Evolutionary conservation across 2,113 vertebrate species (phyloP).

Genomic region (Baryphthengus martii): DNA sequence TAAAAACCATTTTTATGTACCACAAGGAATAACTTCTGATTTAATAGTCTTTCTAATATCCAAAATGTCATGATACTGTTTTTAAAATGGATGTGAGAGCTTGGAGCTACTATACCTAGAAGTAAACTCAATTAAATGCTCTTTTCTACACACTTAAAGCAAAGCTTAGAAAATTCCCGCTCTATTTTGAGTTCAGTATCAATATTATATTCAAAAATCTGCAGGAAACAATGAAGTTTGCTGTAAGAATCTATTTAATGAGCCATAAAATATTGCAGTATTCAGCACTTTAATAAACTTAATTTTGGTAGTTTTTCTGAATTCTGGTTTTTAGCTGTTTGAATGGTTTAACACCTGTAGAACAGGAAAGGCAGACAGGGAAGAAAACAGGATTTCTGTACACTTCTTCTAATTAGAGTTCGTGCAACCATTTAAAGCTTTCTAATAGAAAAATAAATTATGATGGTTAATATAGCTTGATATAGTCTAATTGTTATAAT

Average conservation of each 20-base stretch:
- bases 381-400: neutral
- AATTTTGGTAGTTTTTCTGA: neutral
- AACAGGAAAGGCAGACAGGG: neutral
- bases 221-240: neutral
- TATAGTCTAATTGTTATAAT: slow-evolving; percentile 19
- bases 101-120: neutral
- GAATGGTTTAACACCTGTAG: neutral
- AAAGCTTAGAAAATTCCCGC: neutral
- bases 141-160: neutral
- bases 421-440: neutral
- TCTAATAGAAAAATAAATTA: slow-evolving; percentile 22
- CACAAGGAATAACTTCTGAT: neutral
- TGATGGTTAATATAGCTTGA: slow-evolving; percentile 14
- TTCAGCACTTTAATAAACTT: slow-evolving; percentile 22
- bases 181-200: slow-evolving; percentile 1
- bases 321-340: neutral
- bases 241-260: slow-evolving; percentile 1
- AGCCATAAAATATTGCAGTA: slow-evolving; percentile 21
- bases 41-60: neutral
- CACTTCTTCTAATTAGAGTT: slow-evolving; percentile 2
- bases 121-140: neutral
- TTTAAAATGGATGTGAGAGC: neutral
- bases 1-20: neutral
- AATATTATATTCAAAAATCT: neutral
- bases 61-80: neutral